phyloP scores from a whole-genome alignment of 2,797 vertebrate genomes.

The Oryzias sinensis region DNA sequence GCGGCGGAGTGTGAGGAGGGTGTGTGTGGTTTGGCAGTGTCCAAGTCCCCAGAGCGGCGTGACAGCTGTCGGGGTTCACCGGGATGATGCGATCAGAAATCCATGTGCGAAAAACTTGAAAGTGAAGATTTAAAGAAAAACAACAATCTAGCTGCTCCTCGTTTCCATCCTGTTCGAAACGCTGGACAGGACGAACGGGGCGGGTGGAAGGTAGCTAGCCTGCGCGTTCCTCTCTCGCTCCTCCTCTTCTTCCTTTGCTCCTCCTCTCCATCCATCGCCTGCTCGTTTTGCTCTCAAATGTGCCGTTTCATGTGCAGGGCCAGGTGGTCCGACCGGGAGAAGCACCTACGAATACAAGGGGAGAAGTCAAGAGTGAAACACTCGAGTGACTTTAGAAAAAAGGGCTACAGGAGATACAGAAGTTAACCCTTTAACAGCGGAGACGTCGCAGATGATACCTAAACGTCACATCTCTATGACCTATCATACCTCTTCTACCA shows the following conservation, averaged over 20 bases:
- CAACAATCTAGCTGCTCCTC: conserved; percentile 73
- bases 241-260: conserved; percentile 27
- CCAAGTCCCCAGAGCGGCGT: conserved; percentile 76
- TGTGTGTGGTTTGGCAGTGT: conserved; percentile 76
- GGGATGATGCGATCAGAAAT: conserved; percentile 72
- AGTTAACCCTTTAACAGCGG: too few relatives aligned
- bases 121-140: conserved; percentile 74
- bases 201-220: conserved; percentile 67
- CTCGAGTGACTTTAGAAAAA: too few relatives aligned
- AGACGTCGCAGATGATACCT: too few relatives aligned
- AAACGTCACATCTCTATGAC: too few relatives aligned
- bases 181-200: conserved; percentile 58
- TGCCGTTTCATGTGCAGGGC: conserved; percentile 99
- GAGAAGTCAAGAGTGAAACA: too few relatives aligned
- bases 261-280: conserved; percentile 28
- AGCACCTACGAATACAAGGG: conserved; percentile 78
- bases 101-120: conserved; percentile 47
- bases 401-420: too few relatives aligned
- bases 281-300: conserved; percentile 78
- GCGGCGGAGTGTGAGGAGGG: conserved; percentile 46
- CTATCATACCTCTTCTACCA: too few relatives aligned
- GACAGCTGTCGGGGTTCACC: conserved; percentile 79
- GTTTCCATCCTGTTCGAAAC: conserved; percentile 35
- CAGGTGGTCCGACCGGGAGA: conserved; percentile 98
- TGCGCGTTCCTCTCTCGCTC: conserved; percentile 49